Evolutionary conservation across 2,113 vertebrate genomes (phyloP), one percentile per base, ranked within the genome.

Genomic region (Pungitius pungitius): DNA sequence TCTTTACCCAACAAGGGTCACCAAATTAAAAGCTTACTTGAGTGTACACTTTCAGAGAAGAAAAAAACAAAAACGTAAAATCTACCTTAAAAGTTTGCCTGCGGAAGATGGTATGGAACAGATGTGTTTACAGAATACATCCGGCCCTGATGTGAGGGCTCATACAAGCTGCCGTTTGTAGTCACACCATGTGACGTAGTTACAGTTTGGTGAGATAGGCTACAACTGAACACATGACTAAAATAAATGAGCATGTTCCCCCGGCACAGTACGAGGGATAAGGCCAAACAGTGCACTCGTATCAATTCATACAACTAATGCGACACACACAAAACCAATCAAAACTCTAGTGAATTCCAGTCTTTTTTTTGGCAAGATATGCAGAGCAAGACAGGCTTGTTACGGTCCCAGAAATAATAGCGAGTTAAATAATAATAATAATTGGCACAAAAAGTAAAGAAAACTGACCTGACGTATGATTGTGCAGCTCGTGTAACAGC

Each of bases 131-230:
- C n/a, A 79, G 65, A 75, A 77, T 55, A 61, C 73, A 75, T 78
- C 66, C 26, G 37, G 33, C 62, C 66, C 77, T 61, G 73, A 60
- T 69, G 65, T 79, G 73, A 83, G 77, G 83, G 61, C 76, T 83
- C 58, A 59, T 51, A 78, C 79, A 75, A 91, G 89, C 91, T 92
- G 90, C 90, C 90, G 24, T 83, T 87, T 63, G 74, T 81, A 69
- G 85, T 91, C 82, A 73, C 70, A 43, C 55, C 4, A 2, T n/a
- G 78, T 78, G 86, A 88, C 85, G 43, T 47, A 30, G 15, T 87
- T 85, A 84, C 73, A 85, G 85, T 84, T 52, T 82, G 72, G 51
- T 77, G 40, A 86, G 72, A 78, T 8, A 66, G 17, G 79, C 78
- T 74, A 83, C 75, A 80, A 71, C 45, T 40, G 45, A 85, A 79